Evolutionary conservation across 2,797 vertebrate genomes (phyloP).

Genomic region (Crenichthys baileyi): DNA sequence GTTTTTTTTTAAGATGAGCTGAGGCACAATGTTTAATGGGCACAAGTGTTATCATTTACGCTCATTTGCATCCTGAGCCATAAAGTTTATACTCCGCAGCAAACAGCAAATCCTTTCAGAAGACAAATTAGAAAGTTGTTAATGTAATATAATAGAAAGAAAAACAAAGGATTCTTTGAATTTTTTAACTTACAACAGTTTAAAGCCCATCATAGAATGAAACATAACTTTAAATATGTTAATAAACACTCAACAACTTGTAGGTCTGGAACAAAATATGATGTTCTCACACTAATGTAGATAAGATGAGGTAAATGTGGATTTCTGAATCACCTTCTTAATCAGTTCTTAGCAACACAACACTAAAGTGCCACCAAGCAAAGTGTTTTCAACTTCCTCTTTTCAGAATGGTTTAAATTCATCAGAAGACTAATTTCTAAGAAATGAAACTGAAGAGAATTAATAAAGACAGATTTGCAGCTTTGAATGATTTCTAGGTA

Average conservation of each 20-base stretch:
- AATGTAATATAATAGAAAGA: neutral
- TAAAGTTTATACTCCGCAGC: neutral
- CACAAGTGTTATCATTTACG: neutral
- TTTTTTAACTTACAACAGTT: neutral
- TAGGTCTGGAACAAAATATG: neutral
- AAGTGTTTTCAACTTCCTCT: constrained; percentile 57
- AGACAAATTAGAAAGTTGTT: neutral
- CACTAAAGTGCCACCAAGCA: constrained; percentile 7
- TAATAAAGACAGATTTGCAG: neutral
- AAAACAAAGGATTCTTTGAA: neutral
- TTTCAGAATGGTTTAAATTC: neutral
- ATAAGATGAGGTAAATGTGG: neutral
- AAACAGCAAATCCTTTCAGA: neutral
- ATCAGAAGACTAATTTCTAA: neutral
- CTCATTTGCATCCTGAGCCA: constrained; percentile 9
- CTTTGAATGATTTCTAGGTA: neutral
- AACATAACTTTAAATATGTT: neutral
- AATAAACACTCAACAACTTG: neutral
- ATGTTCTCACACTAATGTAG: neutral
- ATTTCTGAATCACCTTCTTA: neutral
- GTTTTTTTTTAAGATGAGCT: neutral
- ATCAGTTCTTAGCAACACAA: neutral
- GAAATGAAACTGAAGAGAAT: neutral
- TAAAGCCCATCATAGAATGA: neutral
- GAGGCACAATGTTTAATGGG: neutral